A percentile compares a stretch with the other conserved stretches of the same genome.
Evolutionary conservation across 1,140 invertebrate species (phyloP).

Genomic region (Drosophila serrata): DNA sequence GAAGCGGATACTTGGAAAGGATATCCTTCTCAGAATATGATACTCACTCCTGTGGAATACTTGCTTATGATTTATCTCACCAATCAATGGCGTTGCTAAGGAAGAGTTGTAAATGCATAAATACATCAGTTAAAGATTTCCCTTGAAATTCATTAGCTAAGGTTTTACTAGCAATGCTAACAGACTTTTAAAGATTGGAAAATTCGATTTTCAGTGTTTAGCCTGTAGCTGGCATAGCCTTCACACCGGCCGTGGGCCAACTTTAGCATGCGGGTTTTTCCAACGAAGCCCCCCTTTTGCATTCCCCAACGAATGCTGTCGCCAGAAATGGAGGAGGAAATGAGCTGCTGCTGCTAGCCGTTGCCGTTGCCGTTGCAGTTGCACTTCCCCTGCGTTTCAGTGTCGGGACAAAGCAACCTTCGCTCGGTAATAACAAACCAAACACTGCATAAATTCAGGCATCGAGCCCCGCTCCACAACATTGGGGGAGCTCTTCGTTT

Average conservation of each 20-base stretch:
- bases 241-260: slow-evolving; percentile 69
- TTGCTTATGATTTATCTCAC: background rate
- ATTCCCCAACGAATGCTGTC: slow-evolving; percentile 5
- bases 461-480: slow-evolving; percentile 47
- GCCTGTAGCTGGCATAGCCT: slow-evolving; percentile 61
- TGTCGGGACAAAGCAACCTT: slow-evolving; percentile 29
- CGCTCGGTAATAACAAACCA: slow-evolving; percentile 74
- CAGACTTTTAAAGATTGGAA: background rate
- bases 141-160: background rate
- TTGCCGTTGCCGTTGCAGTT: slow-evolving; percentile 28
- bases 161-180: background rate
- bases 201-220: slow-evolving; percentile 34
- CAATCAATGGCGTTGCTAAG: no score
- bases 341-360: slow-evolving; percentile 55
- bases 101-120: background rate
- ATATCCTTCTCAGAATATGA: background rate
- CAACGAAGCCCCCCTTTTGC: slow-evolving; percentile 34
- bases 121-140: background rate
- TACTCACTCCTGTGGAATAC: background rate
- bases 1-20: background rate
- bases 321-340: slow-evolving; percentile 49
- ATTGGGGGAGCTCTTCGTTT: slow-evolving; percentile 55
- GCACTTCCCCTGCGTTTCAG: slow-evolving; percentile 21
- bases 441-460: slow-evolving; percentile 82
- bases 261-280: slow-evolving; percentile 72